Percentiles rank a stretch among this genome's conserved stretches.
Evolutionary conservation across 2,797 vertebrate genomes (phyloP).

Genomic region (Hippoglossus hippoglossus): DNA sequence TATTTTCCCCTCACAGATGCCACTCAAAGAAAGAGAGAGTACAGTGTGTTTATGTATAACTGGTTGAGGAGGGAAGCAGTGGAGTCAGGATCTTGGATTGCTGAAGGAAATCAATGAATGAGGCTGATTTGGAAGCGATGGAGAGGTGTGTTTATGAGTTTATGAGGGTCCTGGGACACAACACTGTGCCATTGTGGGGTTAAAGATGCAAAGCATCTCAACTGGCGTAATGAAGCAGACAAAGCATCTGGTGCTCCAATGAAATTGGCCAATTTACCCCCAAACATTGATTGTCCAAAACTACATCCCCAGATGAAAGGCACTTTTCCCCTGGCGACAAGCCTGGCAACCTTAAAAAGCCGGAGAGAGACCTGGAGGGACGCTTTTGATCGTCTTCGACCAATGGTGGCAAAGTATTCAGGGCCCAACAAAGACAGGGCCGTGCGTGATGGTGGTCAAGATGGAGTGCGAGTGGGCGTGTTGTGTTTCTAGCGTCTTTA

Average conservation of each 20-base stretch:
- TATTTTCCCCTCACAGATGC: conserved; percentile 43
- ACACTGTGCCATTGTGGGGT: conserved; percentile 54
- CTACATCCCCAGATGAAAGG: conserved; percentile 74
- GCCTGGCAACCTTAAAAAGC: conserved; percentile 74
- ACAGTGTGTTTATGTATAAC: conserved; percentile 22
- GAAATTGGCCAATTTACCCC: conserved; percentile 54
- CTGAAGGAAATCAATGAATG: conserved; percentile 30
- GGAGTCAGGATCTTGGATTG: conserved; percentile 24
- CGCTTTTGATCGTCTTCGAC: conserved; percentile 50
- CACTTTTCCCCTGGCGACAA: conserved; percentile 46
- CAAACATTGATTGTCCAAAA: conserved; percentile 56
- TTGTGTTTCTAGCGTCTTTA: conserved; percentile 84
- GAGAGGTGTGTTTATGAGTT: conserved; percentile 4
- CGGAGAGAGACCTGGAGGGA: conserved; percentile 42
- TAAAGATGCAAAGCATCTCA: conserved; percentile 54
- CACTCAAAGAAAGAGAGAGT: conserved; percentile 20
- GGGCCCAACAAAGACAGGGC: conserved; percentile 39
- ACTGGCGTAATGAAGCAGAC: conserved; percentile 65
- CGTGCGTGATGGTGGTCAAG: conserved; percentile 76
- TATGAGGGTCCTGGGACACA: conserved; percentile 1
- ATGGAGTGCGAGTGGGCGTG: conserved; percentile 58
- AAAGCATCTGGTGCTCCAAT: conserved; percentile 81
- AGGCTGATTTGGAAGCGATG: conserved; percentile 17
- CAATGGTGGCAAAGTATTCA: conserved; percentile 61
- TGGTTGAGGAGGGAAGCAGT: conserved; percentile 13